Evolutionary conservation across 2,888 invertebrate genomes (phyloP).

Genomic region (Antheraea yamamai): DNA sequence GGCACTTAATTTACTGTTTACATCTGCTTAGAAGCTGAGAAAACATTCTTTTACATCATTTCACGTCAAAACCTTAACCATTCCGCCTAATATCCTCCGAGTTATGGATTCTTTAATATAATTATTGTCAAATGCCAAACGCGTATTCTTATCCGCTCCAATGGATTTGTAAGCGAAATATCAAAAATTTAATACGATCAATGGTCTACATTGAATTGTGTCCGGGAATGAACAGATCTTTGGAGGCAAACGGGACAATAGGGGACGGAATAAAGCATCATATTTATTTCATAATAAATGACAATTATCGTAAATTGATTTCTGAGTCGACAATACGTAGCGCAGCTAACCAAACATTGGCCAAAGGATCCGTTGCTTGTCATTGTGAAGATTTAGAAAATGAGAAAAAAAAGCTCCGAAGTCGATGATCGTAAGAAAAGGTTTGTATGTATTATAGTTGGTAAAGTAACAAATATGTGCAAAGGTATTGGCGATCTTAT

Average conservation of each 20-base stretch:
- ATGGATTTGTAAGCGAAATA: conserved; percentile 70
- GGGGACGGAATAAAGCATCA: conserved; percentile 70
- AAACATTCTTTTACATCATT: conserved; percentile 67
- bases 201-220: conserved; percentile 57
- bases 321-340: conserved; percentile 68
- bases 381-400: conserved; percentile 60
- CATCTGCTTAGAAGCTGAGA: conserved; percentile 76
- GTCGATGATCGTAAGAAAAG: conserved; percentile 46
- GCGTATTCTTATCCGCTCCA: conserved; percentile 52
- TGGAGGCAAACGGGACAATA: conserved; percentile 59
- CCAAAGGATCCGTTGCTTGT: conserved; percentile 79
- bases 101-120: conserved; percentile 61
- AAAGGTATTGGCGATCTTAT: not conserved
- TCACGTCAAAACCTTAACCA: conserved; percentile 55
- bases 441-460: conserved; percentile 66
- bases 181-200: conserved; percentile 67
- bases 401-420: conserved; percentile 53
- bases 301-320: conserved; percentile 82
- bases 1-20: conserved; percentile 50
- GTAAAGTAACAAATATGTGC: conserved; percentile 65
- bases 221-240: conserved; percentile 50
- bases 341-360: conserved; percentile 87
- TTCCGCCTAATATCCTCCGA: conserved; percentile 72
- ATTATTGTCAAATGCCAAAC: conserved; percentile 77
- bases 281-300: conserved; percentile 82